These are phyloP conservation scores for Lepidocyrtoides sp. DNA, from an alignment of 2,888 invertebrate genomes.

Conservation along the genomic window DNA sequence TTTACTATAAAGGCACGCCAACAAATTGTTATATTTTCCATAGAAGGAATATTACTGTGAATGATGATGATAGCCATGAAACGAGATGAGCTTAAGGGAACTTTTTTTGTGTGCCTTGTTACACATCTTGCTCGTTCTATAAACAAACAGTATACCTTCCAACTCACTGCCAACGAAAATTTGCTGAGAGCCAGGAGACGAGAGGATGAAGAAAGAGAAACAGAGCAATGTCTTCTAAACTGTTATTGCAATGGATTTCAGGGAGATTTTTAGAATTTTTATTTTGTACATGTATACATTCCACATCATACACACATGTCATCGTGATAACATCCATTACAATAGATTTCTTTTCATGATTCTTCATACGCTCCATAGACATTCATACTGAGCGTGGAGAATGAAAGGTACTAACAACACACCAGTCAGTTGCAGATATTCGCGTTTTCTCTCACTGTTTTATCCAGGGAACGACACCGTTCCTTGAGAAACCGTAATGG, in stretches of 20 bases:
- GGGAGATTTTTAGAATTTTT: conserved; percentile 39
- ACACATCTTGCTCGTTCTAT: not conserved
- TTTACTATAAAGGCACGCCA: conserved; percentile 19
- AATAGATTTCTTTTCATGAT: not conserved
- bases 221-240: conserved; percentile 65
- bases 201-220: conserved; percentile 27
- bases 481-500: conserved; percentile 17
- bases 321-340: not conserved
- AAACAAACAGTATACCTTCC: not conserved
- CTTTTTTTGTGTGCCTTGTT: conserved; percentile 17
- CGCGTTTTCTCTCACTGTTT: not conserved
- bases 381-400: not conserved
- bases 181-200: conserved; percentile 3
- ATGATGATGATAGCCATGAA: conserved; percentile 58
- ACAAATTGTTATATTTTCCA: conserved; percentile 11
- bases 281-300: not conserved
- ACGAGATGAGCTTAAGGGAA: conserved; percentile 47
- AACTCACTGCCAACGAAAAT: not conserved
- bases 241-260: conserved; percentile 64
- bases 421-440: not conserved
- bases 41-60: conserved; percentile 28
- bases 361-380: not conserved
- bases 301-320: not conserved
- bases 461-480: conserved; percentile 6
- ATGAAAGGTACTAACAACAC: too few species aligned